Evolutionary conservation across 2,113 vertebrate genomes (phyloP).

Genomic region (Brienomyrus brachyistius): DNA sequence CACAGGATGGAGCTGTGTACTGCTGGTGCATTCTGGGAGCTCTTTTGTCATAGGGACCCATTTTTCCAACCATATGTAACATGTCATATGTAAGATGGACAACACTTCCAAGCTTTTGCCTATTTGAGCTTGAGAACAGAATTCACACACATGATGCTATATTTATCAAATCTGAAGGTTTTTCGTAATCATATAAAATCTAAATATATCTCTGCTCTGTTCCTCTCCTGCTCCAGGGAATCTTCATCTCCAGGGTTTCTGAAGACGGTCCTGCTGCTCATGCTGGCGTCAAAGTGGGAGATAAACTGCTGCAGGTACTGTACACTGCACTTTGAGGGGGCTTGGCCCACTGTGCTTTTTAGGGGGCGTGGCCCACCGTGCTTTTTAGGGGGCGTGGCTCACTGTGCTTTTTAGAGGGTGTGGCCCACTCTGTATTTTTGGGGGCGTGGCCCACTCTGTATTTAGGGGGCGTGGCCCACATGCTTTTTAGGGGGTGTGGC

Average conservation of each 20-base stretch:
- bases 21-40: too few relatives aligned
- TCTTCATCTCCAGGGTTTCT: conserved; percentile 96
- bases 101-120: not conserved
- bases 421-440: too few relatives aligned
- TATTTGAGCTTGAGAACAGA: not conserved
- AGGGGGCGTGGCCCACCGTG: not conserved
- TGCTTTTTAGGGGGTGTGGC: not conserved
- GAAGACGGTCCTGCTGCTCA: conserved; percentile 90
- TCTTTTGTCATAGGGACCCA: not conserved
- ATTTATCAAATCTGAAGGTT: not conserved
- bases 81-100: not conserved
- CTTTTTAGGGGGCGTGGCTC: not conserved
- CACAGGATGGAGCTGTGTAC: not conserved
- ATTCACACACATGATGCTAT: not conserved
- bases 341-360: not conserved
- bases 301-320: conserved; percentile 88
- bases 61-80: not conserved
- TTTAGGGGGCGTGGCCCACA: not conserved
- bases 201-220: not conserved
- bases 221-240: conserved; percentile 62
- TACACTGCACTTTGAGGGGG: not conserved
- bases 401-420: not conserved
- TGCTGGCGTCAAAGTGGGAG: conserved; percentile 89
- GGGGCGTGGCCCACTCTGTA: not conserved
- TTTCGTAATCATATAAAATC: not conserved